Base-by-base conservation (phyloP, 1,140 invertebrate genomes). In the Radopholus similis region DNA sequence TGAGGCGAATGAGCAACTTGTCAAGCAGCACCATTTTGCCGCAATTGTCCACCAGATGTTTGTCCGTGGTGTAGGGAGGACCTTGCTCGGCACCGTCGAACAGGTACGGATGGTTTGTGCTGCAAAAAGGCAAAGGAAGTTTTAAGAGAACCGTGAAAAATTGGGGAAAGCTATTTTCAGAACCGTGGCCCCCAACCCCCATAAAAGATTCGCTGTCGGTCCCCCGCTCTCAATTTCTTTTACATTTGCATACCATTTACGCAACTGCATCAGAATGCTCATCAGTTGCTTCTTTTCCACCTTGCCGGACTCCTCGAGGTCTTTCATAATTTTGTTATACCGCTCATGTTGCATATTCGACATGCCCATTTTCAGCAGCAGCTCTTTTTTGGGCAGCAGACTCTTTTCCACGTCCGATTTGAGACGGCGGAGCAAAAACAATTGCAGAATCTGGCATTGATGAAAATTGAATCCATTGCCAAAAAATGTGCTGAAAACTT, bases 341-440 rank as follows among this genome's bases (percentile, higher is more conserved):
- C 93, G 96, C 84, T 99, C 95, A 65, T 95, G 85, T 83, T 99
- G 96, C 93, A 99, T 95, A 86, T 97, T 97, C 80, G 93, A 95
- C 11, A 99, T 85, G 5, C 95, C 95, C 54, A 88, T 83, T 77
- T 87, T 88, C 35, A 88, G 90, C 85, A 99, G 99, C 0, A 95
- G 86, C 85, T 99, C 96, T 81, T 97, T 97, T 80, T 99, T 99
- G 0, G 95, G 95, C 76, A 93, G 90, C 0, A 98, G 84, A 66
- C 88, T 88, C 81, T 97, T 97, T 82, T 99, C 96, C 21, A 99
- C 96, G 83, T 99, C 96, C 1, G 93, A 89, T 82, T 99, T 99
- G 8, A 99, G 86, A 83, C 96, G 89, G 81, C 96, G 87, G 18
- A 99, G 84, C 38, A 99, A 86, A 83, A 99, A 99, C 18, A 96